Conservation (phyloP, 1,140 invertebrate genomes). For the Galleria mellonella region DNA sequence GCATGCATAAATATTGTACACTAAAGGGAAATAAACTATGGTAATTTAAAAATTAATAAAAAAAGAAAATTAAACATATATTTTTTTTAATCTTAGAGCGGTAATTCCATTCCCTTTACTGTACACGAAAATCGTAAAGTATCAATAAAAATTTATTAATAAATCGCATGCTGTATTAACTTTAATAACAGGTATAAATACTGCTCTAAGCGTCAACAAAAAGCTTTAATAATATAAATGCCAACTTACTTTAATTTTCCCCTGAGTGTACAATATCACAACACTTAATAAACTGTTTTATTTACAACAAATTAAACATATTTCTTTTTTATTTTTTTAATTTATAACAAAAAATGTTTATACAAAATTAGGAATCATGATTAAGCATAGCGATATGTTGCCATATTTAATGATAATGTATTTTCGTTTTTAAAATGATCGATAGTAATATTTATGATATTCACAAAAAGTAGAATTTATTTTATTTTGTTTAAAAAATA, state of each 20-base stretch:
- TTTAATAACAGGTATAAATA: slow-evolving; percentile 16
- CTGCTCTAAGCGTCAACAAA: slow-evolving; percentile 56
- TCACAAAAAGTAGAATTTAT: no score
- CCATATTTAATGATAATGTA: no score
- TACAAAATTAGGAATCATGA: no score
- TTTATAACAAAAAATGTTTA: no score
- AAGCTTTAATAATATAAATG: slow-evolving; percentile 41
- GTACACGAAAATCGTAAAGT: slow-evolving; percentile 33
- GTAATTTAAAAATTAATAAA: slow-evolving; percentile 72
- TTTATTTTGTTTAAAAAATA: no score
- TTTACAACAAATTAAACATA: no score
- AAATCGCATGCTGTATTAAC: slow-evolving; percentile 29
- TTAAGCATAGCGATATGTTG: no score
- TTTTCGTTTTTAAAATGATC: no score
- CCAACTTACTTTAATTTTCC: slow-evolving; percentile 59
- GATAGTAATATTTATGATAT: no score
- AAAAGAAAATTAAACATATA: slow-evolving; percentile 14
- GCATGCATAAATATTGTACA: slow-evolving; percentile 64
- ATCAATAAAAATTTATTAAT: slow-evolving; percentile 12
- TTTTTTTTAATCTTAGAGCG: slow-evolving; percentile 51
- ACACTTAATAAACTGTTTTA: slow-evolving; percentile 10
- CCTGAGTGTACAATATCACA: slow-evolving; percentile 63
- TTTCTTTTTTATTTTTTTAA: no score
- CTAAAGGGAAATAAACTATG: slow-evolving; percentile 71
- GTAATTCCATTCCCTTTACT: slow-evolving; percentile 63